phyloP scores from a whole-genome alignment of 1,140 invertebrate genomes.

The Lordiphosa collinella region DNA sequence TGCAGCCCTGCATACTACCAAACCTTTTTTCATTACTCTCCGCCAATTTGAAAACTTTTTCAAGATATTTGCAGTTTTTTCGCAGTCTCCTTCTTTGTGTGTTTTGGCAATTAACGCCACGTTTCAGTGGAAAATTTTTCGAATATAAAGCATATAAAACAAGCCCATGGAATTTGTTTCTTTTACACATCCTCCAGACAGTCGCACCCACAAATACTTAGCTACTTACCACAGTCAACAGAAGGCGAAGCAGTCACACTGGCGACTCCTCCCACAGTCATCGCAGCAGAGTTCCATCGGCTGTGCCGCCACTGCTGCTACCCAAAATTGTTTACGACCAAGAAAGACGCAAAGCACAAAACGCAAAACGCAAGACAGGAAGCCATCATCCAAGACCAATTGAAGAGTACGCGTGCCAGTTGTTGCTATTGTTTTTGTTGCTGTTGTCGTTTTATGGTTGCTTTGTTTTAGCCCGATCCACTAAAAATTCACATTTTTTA shows the following conservation, averaged over 20 bases:
- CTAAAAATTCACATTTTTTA: constrained; percentile 50
- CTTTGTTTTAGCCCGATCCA: constrained; percentile 12
- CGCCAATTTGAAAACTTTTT: constrained; percentile 44
- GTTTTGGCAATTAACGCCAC: constrained; percentile 63
- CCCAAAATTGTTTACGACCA: constrained; percentile 52
- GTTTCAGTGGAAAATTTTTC: constrained; percentile 42
- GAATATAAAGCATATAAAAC: constrained; percentile 14
- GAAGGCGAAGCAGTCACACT: constrained; percentile 21
- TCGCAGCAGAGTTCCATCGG: not conserved
- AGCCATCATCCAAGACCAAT: constrained; percentile 25
- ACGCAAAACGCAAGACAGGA: constrained; percentile 46
- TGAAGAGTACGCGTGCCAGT: constrained; percentile 25
- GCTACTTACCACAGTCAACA: constrained; percentile 19
- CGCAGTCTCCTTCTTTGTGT: constrained; percentile 27
- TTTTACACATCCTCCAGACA: constrained; percentile 50
- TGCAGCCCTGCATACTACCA: too few species aligned
- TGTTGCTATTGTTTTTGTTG: constrained; percentile 11
- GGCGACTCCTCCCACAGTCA: constrained; percentile 53
- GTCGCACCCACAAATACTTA: constrained; percentile 51
- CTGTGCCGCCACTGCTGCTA: constrained; percentile 53
- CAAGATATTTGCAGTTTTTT: constrained; percentile 37
- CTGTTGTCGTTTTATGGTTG: constrained; percentile 28
- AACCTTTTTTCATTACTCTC: constrained; percentile 59
- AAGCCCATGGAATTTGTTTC: constrained; percentile 5
- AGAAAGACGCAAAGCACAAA: not conserved